These are phyloP conservation scores for Cephus nigrinus DNA, from an alignment of 2,888 invertebrate genomes.

Conservation along the genomic window DNA sequence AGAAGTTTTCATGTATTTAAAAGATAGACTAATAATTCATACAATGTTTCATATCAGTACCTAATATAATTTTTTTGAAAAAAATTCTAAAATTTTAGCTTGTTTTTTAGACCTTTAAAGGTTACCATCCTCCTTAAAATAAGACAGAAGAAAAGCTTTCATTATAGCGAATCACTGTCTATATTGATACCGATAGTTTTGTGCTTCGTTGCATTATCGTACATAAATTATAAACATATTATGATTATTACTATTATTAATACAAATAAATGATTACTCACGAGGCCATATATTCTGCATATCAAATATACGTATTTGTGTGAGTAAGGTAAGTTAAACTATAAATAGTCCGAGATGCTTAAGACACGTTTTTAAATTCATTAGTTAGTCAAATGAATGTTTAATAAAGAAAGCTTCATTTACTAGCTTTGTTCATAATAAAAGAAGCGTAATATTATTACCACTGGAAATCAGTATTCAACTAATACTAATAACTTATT, in stretches of 20 bases:
- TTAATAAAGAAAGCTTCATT: not conserved
- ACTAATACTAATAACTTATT: not conserved
- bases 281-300: slow-evolving; percentile 2
- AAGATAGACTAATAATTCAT: not conserved
- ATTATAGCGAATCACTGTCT: not conserved
- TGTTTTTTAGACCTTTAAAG: not conserved
- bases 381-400: not conserved
- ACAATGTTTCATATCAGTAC: not conserved
- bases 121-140: not conserved
- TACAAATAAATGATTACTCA: slow-evolving; percentile 6
- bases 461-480: not conserved
- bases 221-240: slow-evolving; percentile 12
- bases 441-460: not conserved
- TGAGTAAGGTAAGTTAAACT: not conserved
- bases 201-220: slow-evolving; percentile 13
- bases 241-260: slow-evolving; percentile 6
- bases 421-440: not conserved
- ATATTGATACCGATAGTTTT: not conserved
- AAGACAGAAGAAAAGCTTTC: not conserved
- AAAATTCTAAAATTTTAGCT: not conserved
- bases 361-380: not conserved
- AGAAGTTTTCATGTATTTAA: too few relatives aligned
- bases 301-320: slow-evolving; percentile 1
- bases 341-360: not conserved
- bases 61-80: not conserved